Evolutionary conservation across 2,113 vertebrate genomes (phyloP).

Genomic region (Sphyrna mokarran): DNA sequence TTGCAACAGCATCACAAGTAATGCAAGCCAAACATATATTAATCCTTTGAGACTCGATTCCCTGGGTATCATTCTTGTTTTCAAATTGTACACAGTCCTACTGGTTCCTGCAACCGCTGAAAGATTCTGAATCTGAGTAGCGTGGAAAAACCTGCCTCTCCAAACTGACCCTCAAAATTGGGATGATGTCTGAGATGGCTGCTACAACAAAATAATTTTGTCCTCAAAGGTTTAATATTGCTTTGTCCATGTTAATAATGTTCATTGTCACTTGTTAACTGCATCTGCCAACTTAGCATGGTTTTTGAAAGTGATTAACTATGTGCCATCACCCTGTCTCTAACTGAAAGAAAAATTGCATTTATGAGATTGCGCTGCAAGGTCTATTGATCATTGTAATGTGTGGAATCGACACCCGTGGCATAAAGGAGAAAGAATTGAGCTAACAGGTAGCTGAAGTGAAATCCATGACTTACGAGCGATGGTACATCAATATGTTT

Average conservation of each 20-base stretch:
- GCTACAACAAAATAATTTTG: background rate
- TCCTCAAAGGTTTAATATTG: conserved; percentile 12
- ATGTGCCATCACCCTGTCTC: background rate
- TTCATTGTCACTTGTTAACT: conserved; percentile 2
- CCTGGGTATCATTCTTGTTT: background rate
- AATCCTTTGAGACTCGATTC: conserved; percentile 9
- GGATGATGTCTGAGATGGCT: background rate
- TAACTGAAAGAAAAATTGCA: background rate
- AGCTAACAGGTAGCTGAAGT: background rate
- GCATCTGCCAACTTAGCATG: conserved; percentile 21
- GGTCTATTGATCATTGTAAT: background rate
- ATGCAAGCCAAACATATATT: background rate
- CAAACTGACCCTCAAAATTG: background rate
- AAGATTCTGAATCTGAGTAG: background rate
- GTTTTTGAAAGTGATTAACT: conserved; percentile 18
- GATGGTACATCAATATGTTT: background rate
- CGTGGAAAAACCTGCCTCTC: too few species aligned
- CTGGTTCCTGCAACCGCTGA: background rate
- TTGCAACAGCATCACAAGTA: background rate
- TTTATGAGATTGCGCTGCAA: background rate
- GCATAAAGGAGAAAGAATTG: background rate
- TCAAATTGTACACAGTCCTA: background rate
- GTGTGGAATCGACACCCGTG: background rate
- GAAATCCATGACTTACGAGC: background rate
- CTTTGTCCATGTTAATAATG: conserved; percentile 16